phyloP scores from a whole-genome alignment of 1,140 invertebrate genomes.

The Stenopsyche tienmushanensis region DNA sequence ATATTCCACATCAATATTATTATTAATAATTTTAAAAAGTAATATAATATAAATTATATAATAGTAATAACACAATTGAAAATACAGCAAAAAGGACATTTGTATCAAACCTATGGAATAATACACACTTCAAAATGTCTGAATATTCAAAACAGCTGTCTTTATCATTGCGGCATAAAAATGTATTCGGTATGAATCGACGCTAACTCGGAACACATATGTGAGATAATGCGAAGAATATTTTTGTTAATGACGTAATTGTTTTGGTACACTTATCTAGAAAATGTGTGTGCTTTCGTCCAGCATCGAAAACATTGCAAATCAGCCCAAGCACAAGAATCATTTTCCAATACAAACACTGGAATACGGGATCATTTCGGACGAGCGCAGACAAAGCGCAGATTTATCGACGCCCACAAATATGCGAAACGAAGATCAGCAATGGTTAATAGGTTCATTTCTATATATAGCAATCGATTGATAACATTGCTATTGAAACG shows the following conservation, averaged over 20 bases:
- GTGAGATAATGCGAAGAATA: too few relatives aligned
- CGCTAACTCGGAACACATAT: not conserved
- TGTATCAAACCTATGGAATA: not conserved
- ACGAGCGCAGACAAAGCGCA: not conserved
- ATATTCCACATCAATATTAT: too few relatives aligned
- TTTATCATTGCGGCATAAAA: not conserved
- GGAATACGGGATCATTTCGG: not conserved
- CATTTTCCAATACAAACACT: not conserved
- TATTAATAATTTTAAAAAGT: too few relatives aligned
- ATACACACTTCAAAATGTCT: not conserved
- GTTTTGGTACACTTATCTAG: conserved; percentile 16
- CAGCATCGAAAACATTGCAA: too few relatives aligned
- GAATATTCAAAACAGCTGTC: not conserved
- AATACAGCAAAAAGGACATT: not conserved
- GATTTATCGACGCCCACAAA: not conserved
- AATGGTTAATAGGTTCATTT: too few relatives aligned
- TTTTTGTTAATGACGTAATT: conserved; percentile 17
- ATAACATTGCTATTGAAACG: not conserved
- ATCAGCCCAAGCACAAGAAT: not conserved
- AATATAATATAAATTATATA: too few relatives aligned
- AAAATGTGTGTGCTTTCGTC: not conserved
- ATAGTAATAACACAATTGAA: too few relatives aligned
- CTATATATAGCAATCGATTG: not conserved
- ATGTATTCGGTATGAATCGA: not conserved
- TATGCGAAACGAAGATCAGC: too few relatives aligned